Evolutionary conservation across 2,888 invertebrate genomes (phyloP).

Genomic region (Cheilosia variabilis): DNA sequence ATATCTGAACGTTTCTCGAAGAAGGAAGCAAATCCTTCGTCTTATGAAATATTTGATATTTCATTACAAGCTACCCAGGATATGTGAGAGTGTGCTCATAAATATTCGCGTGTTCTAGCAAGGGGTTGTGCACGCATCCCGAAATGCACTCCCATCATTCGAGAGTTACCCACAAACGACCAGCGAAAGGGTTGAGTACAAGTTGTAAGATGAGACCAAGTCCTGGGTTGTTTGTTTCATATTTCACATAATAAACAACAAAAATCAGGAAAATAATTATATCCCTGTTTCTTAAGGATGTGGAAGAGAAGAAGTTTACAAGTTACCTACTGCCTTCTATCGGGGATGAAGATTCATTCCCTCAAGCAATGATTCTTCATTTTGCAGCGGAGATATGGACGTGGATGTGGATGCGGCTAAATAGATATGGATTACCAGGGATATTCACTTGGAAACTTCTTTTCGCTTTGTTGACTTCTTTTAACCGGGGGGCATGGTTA

Average conservation of each 20-base stretch:
- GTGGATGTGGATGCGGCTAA: conserved; percentile 64
- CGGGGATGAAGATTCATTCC: conserved; percentile 60
- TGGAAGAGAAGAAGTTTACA: conserved; percentile 37
- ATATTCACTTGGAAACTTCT: conserved; percentile 74
- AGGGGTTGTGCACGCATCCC: conserved; percentile 65
- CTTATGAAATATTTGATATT: conserved; percentile 73
- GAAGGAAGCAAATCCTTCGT: conserved; percentile 59
- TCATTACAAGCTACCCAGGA: conserved; percentile 62
- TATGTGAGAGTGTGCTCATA: conserved; percentile 46
- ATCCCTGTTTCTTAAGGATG: conserved; percentile 63
- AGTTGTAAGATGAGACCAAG: conserved; percentile 48
- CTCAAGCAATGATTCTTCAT: conserved; percentile 71
- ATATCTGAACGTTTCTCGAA: conserved; percentile 47
- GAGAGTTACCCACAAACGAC: not conserved
- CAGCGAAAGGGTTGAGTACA: conserved; percentile 44
- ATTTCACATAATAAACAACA: conserved; percentile 64
- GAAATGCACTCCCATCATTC: conserved; percentile 46
- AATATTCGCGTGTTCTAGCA: conserved; percentile 44
- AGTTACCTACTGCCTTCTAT: conserved; percentile 1
- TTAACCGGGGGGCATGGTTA: conserved; percentile 63
- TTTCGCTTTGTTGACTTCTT: conserved; percentile 75
- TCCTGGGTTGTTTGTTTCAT: conserved; percentile 61
- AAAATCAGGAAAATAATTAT: conserved; percentile 73
- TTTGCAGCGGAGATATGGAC: conserved; percentile 27
- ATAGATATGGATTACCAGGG: conserved; percentile 73